Evolutionary conservation across 2,113 vertebrate genomes (phyloP).

Genomic region (Conger conger): DNA sequence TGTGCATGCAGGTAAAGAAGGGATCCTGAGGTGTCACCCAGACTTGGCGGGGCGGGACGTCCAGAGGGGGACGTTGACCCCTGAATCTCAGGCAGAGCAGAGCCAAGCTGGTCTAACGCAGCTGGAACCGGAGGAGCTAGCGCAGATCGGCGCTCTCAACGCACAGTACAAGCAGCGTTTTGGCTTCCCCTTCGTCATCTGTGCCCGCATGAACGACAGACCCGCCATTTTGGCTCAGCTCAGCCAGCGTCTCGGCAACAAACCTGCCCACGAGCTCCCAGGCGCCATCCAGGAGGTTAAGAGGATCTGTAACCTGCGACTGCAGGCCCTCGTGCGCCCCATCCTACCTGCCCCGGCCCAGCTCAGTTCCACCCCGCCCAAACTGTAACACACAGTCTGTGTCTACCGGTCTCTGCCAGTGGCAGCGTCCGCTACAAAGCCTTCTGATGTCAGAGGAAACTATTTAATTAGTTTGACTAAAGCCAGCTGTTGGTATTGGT

Average conservation of each 20-base stretch:
- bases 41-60: constrained; percentile 77
- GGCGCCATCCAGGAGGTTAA: constrained; percentile 74
- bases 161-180: constrained; percentile 73
- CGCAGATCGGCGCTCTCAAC: constrained; percentile 63
- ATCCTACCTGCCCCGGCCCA: background rate
- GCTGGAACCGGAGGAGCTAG: constrained; percentile 53
- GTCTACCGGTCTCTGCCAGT: background rate
- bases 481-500: too few species aligned
- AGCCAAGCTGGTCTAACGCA: constrained; percentile 62
- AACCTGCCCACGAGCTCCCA: constrained; percentile 57
- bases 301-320: constrained; percentile 73
- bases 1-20: constrained; percentile 72
- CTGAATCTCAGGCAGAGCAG: constrained; percentile 75
- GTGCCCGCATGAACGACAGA: constrained; percentile 68
- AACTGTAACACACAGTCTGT: constrained; percentile 33
- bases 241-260: constrained; percentile 53
- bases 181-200: constrained; percentile 80
- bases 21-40: constrained; percentile 78
- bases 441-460: too few species aligned
- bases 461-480: too few species aligned
- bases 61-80: constrained; percentile 62
- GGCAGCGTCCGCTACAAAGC: too few species aligned
- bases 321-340: constrained; percentile 55
- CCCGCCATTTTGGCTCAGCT: constrained; percentile 59
- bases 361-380: constrained; percentile 28